Percentiles rank a stretch among this genome's conserved stretches.
Evolutionary conservation across 2,888 invertebrate genomes (phyloP).

Genomic region (Tipula unca): DNA sequence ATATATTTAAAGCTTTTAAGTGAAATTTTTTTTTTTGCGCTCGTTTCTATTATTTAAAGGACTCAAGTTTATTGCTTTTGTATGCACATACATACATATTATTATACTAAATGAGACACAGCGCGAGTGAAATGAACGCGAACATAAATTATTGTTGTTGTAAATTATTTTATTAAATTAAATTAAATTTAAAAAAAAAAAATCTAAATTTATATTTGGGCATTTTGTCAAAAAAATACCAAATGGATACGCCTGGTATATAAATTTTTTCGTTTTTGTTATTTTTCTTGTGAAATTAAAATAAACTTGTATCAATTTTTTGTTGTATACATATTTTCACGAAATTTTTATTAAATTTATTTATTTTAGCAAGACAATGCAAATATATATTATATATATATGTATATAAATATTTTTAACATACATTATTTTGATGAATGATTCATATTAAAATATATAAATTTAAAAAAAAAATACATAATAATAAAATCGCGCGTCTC

Average conservation of each 20-base stretch:
- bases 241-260: neutral
- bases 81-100: neutral
- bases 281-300: neutral
- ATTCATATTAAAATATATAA: neutral
- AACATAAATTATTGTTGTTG: neutral
- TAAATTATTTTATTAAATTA: neutral
- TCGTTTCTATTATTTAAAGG: neutral
- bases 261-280: neutral
- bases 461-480: neutral
- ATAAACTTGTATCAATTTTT: neutral
- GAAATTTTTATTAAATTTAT: neutral
- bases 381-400: neutral
- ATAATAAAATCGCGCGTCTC: neutral
- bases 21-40: neutral
- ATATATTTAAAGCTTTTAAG: neutral
- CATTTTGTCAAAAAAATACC: neutral
- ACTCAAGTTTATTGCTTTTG: neutral
- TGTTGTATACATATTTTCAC: neutral
- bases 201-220: neutral
- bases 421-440: neutral
- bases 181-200: neutral
- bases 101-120: neutral
- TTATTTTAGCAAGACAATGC: neutral
- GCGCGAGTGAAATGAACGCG: neutral
- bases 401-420: neutral